These are phyloP conservation scores for Cantharis nigra DNA, from an alignment of 2,888 invertebrate species.

Conservation along the genomic window DNA sequence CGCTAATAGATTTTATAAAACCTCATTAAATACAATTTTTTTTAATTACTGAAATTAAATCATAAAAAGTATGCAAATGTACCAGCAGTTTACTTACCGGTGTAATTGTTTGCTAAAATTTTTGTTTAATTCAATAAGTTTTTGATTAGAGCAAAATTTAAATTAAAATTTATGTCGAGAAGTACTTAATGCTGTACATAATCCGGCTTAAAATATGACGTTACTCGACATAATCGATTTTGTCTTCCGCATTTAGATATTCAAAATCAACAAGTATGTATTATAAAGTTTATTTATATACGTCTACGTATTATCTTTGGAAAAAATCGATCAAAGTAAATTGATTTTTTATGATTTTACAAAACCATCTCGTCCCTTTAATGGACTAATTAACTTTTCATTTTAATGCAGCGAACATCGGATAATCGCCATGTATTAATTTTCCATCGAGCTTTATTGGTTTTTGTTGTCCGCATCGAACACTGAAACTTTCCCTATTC, in stretches of 20 bases:
- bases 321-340: neutral
- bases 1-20: neutral
- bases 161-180: neutral
- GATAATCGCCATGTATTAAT: neutral
- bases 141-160: neutral
- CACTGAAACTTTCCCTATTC: neutral
- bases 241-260: conserved; percentile 14
- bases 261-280: conserved; percentile 11
- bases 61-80: neutral
- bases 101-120: neutral
- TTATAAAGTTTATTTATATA: conserved; percentile 12
- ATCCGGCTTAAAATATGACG: conserved; percentile 13
- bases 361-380: neutral
- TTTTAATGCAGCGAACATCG: neutral
- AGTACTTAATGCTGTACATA: neutral
- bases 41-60: neutral
- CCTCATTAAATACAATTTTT: neutral
- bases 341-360: neutral
- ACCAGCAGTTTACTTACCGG: neutral
- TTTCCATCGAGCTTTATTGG: neutral
- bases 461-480: neutral
- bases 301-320: neutral
- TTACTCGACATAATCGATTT: neutral
- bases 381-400: neutral
- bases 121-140: neutral